Evolutionary conservation across 2,113 vertebrate genomes (phyloP), one percentile per base, ranked within the genome.

Genomic region (Onychostoma macrolepis): DNA sequence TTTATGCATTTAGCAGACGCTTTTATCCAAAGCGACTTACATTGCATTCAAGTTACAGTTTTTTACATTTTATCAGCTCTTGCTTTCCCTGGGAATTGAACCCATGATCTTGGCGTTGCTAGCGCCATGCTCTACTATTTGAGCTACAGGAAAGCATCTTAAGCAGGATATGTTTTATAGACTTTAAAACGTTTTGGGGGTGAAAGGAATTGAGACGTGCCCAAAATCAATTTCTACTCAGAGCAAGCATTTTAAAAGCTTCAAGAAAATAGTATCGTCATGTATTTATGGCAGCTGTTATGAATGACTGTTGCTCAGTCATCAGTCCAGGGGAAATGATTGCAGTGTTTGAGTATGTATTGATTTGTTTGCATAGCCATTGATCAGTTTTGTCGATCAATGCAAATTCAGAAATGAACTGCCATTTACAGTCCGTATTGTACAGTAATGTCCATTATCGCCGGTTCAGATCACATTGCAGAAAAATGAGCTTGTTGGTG

Each of bases 321-420:
- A 38, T 50, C n/a, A 58, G 21, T 61, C 58, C 11, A 58, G 33
- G 4, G 33, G 58, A 61, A 28, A 36, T 24, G 8, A 58, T 50
- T 33, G 43, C 61, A 77, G 33, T 86, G 65, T 19, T 24, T 53
- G 28, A 53, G 21, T 69, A 17, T 78, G 19, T 84, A 41, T 79
- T 79, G 28, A 85, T 78, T 79, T 71, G 63, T 38, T 78, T 38
- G 63, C 21, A 21, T 11, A 12, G 45, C 2, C 24, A 80, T 71
- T n/a, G 43, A 56, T 80, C 13, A 13, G 45, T 38, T 87, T 21
- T 63, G 79, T 58, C 56, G 3, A 30, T 63, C 71, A 45, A 45
- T 72, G 11, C 53, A 45, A 36, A 65, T 82, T 41, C 12, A 26
- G 17, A 71, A 33, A 50, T 53, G 15, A 69, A 33, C 26, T 33